Base-by-base conservation (phyloP, 2,113 vertebrate genomes). In the Leptodactylus fuscus region DNA sequence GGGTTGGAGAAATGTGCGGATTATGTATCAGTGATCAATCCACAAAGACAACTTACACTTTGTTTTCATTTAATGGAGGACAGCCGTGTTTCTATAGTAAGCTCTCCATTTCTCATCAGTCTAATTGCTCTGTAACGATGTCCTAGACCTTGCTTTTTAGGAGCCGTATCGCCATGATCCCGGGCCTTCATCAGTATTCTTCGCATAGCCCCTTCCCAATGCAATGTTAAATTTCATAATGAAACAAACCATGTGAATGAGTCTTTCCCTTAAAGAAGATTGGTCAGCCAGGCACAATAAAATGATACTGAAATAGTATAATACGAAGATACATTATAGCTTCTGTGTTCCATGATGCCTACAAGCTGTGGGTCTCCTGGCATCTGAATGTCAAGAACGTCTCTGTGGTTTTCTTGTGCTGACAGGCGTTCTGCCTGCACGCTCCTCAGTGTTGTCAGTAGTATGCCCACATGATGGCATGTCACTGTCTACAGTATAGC, bases 371-470 rank as follows among this genome's bases (percentile, higher is more conserved):
- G 6, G 65, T 69, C 65, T 69, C 65, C 65, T 69, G 65, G 34
- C 65, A 69, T 69, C 65, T 38, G 34, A 36, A 36, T 69, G 65
- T 69, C 65, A 69, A 69, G 65, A 69, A 69, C 32, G 36, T 69
- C 65, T 69, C 65, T 29, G 15, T 69, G 32, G 29, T 36, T 69
- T 11, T 2, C 2, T 36, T 36, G 65, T 11, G 18, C 20, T 69
- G 65, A 36, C 15, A 69, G 32, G 16, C 2, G 32, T 16, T 69
- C 15, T 34, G 62, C 62, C 5, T 67, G 62, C 8, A 13, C 7
- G 16, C 32, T 16, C 18, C 15, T 32, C 27, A 34, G 65, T 36
- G 32, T 36, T 36, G 18, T 69, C 65, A 36, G 5, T 69, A 36
- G 32, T 69, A 69, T 69, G 32, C 8, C 65, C 65, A 20, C 32